Percentiles rank a stretch among this genome's conserved stretches.
Conservation (phyloP, 2,113 vertebrate species). For the Romanogobio albipinnatus region DNA sequence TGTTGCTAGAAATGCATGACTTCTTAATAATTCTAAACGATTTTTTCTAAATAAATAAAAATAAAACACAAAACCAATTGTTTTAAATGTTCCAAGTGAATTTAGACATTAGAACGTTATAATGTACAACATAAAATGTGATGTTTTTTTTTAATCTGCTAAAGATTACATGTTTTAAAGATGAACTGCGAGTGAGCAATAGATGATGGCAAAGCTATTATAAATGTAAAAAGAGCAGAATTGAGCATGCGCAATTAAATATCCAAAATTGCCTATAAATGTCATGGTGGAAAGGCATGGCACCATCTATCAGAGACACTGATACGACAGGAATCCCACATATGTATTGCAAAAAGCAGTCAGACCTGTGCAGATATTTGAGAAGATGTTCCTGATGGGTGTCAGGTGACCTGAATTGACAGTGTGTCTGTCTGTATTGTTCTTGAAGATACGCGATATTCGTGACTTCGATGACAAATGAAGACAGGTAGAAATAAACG, state of each 20-base stretch:
- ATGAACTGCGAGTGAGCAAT: neutral
- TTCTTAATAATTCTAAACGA: neutral
- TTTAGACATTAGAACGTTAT: neutral
- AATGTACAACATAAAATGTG: neutral
- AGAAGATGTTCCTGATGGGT: neutral
- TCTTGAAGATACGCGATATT: neutral
- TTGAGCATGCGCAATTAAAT: neutral
- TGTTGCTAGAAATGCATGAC: neutral
- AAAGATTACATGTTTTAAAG: neutral
- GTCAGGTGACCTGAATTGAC: neutral
- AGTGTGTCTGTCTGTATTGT: constrained; percentile 2
- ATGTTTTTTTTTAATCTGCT: neutral
- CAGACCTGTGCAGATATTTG: neutral
- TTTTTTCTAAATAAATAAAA: neutral
- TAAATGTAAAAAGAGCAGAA: neutral
- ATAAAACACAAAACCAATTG: neutral
- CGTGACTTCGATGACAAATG: constrained; percentile 29
- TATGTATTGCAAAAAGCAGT: neutral
- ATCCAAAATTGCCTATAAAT: neutral
- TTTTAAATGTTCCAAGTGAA: neutral
- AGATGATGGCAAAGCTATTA: neutral
- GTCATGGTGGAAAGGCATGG: neutral
- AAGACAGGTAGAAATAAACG: constrained; percentile 26
- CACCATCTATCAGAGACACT: neutral
- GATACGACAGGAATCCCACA: neutral